phyloP scores from a whole-genome alignment of 2,888 invertebrate species.

The Gibbula magus region DNA sequence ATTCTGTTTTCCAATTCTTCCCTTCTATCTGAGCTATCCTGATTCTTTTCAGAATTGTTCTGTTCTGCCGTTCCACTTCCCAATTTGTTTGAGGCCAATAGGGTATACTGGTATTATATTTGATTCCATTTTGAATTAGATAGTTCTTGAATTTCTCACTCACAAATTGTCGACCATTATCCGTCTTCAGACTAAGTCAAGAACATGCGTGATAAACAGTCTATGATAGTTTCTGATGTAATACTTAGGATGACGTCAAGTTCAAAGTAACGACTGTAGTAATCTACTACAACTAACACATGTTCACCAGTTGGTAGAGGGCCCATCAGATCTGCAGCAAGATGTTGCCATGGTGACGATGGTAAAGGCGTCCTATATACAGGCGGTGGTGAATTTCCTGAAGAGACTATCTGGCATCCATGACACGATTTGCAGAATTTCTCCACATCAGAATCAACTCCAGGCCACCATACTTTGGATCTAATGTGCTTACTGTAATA shows the following conservation, averaged over 20 bases:
- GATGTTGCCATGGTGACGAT: conserved; percentile 43
- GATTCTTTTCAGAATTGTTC: too few species aligned
- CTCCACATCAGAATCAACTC: not conserved
- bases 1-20: too few species aligned
- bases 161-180: not conserved
- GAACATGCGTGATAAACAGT: not conserved
- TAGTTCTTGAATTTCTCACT: not conserved
- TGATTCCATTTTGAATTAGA: not conserved
- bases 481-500: not conserved
- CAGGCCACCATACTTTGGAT: not conserved
- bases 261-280: conserved; percentile 49
- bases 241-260: conserved; percentile 18
- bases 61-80: too few species aligned
- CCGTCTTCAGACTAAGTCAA: not conserved
- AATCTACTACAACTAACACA: conserved; percentile 46
- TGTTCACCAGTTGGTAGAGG: conserved; percentile 42
- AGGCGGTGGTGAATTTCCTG: conserved; percentile 18
- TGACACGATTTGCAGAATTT: not conserved
- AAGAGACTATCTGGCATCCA: not conserved
- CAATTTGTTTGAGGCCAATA: too few species aligned
- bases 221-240: not conserved
- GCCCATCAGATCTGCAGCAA: conserved; percentile 43
- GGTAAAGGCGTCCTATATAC: conserved; percentile 38
- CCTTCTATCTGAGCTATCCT: too few species aligned
- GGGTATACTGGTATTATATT: not conserved